Base-by-base conservation (phyloP, 1,140 invertebrate genomes). In the Caenorhabditis latens region DNA sequence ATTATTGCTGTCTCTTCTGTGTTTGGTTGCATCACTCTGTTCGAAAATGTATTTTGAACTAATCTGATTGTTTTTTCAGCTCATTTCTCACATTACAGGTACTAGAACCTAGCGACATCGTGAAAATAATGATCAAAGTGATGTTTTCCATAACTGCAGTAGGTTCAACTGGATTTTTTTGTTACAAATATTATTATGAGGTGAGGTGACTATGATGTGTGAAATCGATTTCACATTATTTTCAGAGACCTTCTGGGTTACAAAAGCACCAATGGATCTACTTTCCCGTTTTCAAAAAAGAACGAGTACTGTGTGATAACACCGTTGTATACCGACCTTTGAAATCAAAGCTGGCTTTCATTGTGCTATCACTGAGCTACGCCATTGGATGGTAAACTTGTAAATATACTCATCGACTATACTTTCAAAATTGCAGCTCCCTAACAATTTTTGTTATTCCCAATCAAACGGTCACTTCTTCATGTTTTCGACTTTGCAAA, bases 171-270 rank as follows among this genome's bases (percentile, higher is more conserved):
- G 42, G 40, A 2, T 71, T 43, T 46, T 43, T 71, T 14, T 71
- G 65, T 19, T 71, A 19, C 14, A 43, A 71, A 46, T 71, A 71
- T n/a, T 71, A 71, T 43, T 71, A 43, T 71, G 40, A 71, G 32
- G 61, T 65, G 16, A 32, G 24, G 40, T 32, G 2, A 11, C 32
- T 32, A 40, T 9, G 2, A 0, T 24, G 24, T 8, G 9, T 32
- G 2, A 0, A 2, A 32, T 16, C 8, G 57, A n/a, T 19, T 8
- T n/a, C 14, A n/a, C n/a, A 1, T 21, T 58, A n/a, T 19, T 58
- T 58, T 21, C 57, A 58, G 61, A 63, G 65, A 19, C 65, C 65
- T 19, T 71, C 65, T 1, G 65, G 65, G 4, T 8, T 71, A 19
- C 11, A 24, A 6, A 14, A 46, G 4, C 14, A 71, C 19, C 65